A percentile compares a stretch with the other conserved stretches of the same genome.
Evolutionary conservation across 1,140 invertebrate species (phyloP).

Genomic region (Pseudomyrmex flavicornis): DNA sequence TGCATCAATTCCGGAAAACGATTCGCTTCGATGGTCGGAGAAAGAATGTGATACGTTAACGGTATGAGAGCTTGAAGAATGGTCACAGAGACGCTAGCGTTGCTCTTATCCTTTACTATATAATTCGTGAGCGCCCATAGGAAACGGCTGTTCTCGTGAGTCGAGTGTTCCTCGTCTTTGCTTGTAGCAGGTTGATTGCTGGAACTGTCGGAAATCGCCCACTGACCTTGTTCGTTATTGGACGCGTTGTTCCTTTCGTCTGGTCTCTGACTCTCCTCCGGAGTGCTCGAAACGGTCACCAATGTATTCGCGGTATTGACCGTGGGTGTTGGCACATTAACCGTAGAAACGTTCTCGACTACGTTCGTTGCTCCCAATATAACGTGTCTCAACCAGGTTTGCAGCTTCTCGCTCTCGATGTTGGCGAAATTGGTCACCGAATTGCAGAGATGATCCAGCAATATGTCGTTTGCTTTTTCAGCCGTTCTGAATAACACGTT

Average conservation of each 20-base stretch:
- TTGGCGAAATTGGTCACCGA: conserved; percentile 89
- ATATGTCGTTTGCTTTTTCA: conserved; percentile 87
- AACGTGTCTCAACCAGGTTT: conserved; percentile 89
- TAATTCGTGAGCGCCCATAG: conserved; percentile 90
- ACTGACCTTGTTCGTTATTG: conserved; percentile 76
- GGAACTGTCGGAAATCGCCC: conserved; percentile 76
- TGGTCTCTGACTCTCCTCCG: conserved; percentile 68
- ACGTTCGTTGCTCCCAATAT: conserved; percentile 87
- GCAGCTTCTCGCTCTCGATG: conserved; percentile 88
- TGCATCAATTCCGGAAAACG: conserved; percentile 94
- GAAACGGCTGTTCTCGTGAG: conserved; percentile 90
- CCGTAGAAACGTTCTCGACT: conserved; percentile 80
- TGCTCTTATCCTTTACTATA: conserved; percentile 90
- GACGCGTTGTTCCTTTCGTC: conserved; percentile 71
- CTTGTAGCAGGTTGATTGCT: conserved; percentile 74
- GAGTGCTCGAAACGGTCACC: conserved; percentile 56
- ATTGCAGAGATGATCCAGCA: conserved; percentile 89
- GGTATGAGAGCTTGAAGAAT: conserved; percentile 92
- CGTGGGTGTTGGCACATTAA: conserved; percentile 83
- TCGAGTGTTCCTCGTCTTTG: conserved; percentile 83
- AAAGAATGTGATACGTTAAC: conserved; percentile 89
- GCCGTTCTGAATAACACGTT: conserved; percentile 91
- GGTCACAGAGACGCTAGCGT: conserved; percentile 89
- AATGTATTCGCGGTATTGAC: conserved; percentile 66
- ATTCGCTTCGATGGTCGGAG: conserved; percentile 88